phyloP scores from a whole-genome alignment of 1,140 invertebrate species.

The Planococcus citri region DNA sequence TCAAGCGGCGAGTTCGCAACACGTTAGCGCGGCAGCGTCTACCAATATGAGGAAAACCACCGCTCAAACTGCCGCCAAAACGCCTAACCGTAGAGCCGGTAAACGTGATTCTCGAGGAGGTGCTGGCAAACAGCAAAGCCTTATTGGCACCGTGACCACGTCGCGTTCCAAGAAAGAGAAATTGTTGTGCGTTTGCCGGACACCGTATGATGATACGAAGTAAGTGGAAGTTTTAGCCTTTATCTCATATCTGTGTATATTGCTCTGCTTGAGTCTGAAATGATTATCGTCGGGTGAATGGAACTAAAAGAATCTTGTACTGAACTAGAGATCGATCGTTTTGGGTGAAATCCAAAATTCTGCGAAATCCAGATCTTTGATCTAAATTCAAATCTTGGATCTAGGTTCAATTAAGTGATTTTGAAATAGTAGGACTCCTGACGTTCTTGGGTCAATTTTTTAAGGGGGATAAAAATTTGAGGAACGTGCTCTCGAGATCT shows the following conservation, averaged over 20 bases:
- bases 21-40: constrained; percentile 29
- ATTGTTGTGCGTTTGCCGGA: constrained; percentile 84
- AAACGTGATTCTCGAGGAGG: background rate
- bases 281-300: too few species aligned
- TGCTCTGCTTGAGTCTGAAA: too few species aligned
- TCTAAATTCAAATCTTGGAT: too few species aligned
- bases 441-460: too few species aligned
- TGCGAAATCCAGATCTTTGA: too few species aligned
- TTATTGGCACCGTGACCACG: constrained; percentile 33
- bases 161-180: constrained; percentile 57
- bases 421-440: too few species aligned
- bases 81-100: background rate
- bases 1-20: constrained; percentile 20
- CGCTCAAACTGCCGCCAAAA: background rate
- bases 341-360: too few species aligned
- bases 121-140: background rate
- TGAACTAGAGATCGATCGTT: too few species aligned
- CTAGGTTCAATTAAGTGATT: too few species aligned
- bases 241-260: constrained; percentile 15
- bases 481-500: too few species aligned
- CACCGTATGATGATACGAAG: constrained; percentile 88
- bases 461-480: too few species aligned
- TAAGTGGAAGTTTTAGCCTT: constrained; percentile 33
- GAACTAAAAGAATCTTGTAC: too few species aligned
- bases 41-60: constrained; percentile 31